These are phyloP conservation scores for Lonchura striata DNA, from an alignment of 2,113 vertebrate genomes.

Conservation along the genomic window DNA sequence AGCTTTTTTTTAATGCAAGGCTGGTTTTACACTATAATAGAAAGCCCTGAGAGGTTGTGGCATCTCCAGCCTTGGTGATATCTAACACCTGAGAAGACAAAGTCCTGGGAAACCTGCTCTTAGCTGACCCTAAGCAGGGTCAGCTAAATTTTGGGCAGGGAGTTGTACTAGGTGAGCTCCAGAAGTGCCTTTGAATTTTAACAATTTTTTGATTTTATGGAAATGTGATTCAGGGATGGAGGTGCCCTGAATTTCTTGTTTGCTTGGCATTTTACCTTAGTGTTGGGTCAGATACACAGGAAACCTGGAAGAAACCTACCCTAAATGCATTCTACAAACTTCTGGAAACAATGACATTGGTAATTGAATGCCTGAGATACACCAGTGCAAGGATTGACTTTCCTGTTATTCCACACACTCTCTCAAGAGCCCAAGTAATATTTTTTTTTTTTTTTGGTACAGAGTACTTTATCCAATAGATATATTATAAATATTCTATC, in stretches of 20 bases:
- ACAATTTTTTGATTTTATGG: not conserved
- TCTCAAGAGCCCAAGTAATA: not conserved
- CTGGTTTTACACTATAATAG: not conserved
- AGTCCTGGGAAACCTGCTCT: not conserved
- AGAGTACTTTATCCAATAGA: not conserved
- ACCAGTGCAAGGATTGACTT: rapidly evolving
- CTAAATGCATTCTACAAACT: not conserved
- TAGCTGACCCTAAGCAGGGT: not conserved
- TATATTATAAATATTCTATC: not conserved
- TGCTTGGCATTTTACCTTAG: not conserved
- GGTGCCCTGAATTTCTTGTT: not conserved
- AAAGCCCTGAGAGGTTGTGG: not conserved
- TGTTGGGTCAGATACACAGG: not conserved
- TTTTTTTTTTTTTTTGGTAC: not conserved
- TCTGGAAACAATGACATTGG: not conserved
- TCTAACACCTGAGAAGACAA: not conserved
- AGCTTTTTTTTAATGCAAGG: not conserved
- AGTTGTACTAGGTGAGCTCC: not conserved
- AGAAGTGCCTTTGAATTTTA: not conserved
- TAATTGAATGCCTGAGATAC: not conserved
- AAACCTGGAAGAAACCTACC: not conserved
- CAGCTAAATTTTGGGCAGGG: no score
- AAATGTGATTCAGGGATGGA: not conserved
- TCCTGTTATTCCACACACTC: not conserved
- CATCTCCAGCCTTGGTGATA: not conserved